Conservation (phyloP, 2,888 invertebrate genomes). For the Suillia variegata region DNA sequence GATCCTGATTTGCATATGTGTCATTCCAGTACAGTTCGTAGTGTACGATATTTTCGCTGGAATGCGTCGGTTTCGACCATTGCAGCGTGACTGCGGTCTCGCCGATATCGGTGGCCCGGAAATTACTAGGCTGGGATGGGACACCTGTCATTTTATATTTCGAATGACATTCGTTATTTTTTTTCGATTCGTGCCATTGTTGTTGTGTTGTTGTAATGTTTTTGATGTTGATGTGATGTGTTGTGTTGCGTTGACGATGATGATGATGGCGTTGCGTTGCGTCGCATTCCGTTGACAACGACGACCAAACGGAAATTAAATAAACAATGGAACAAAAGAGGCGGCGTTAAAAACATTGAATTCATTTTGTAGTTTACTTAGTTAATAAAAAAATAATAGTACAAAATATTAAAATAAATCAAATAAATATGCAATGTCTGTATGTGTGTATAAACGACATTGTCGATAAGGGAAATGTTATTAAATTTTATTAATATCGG, state of each 20-base stretch:
- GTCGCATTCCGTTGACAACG: slow-evolving; percentile 33
- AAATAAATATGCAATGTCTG: no score
- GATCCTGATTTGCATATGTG: slow-evolving; percentile 88
- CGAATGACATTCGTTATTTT: neutral
- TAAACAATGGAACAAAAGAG: slow-evolving; percentile 12
- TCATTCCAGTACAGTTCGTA: slow-evolving; percentile 98
- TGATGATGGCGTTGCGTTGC: slow-evolving; percentile 21
- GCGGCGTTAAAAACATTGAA: slow-evolving; percentile 39
- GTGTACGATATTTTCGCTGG: slow-evolving; percentile 90
- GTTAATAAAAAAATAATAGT: neutral
- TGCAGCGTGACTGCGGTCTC: slow-evolving; percentile 89
- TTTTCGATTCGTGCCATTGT: slow-evolving; percentile 16
- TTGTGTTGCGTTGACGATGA: slow-evolving; percentile 13
- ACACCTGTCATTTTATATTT: slow-evolving; percentile 72
- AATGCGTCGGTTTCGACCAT: slow-evolving; percentile 91
- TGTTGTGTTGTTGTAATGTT: slow-evolving; percentile 10
- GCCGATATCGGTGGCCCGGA: slow-evolving; percentile 84
- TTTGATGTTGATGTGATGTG: slow-evolving; percentile 6
- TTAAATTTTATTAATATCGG: neutral
- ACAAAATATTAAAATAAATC: neutral
- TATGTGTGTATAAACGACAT: neutral
- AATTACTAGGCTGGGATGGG: slow-evolving; percentile 92
- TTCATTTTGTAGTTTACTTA: slow-evolving; percentile 21
- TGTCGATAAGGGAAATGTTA: neutral
- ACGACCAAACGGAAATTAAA: slow-evolving; percentile 53